Percentiles rank a stretch among this genome's conserved stretches.
Evolutionary conservation across 2,888 invertebrate species (phyloP).

Genomic region (Venustoraphidia nigricollis): DNA sequence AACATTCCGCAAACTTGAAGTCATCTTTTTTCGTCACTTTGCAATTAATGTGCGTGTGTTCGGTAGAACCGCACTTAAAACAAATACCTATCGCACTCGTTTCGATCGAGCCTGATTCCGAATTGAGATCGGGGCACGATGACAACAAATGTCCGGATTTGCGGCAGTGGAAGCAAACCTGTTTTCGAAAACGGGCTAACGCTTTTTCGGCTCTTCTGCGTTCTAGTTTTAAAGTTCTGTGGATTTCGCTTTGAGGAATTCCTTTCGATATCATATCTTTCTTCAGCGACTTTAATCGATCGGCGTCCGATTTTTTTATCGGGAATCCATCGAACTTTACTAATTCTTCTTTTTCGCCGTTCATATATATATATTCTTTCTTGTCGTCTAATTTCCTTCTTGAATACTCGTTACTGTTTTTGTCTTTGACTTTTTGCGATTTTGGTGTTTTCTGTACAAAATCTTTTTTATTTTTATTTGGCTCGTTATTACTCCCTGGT

Average conservation of each 20-base stretch:
- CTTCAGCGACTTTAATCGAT: slow-evolving; percentile 41
- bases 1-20: slow-evolving; percentile 73
- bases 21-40: slow-evolving; percentile 48
- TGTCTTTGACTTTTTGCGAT: slow-evolving; percentile 1
- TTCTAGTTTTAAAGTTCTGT: slow-evolving; percentile 49
- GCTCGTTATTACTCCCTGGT: slow-evolving; percentile 5
- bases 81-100: slow-evolving; percentile 50
- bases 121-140: slow-evolving; percentile 58
- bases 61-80: slow-evolving; percentile 81
- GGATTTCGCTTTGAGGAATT: slow-evolving; percentile 49
- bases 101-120: slow-evolving; percentile 32
- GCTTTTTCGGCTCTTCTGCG: slow-evolving; percentile 57
- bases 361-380: slow-evolving; percentile 25
- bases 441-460: no score
- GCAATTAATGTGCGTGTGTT: slow-evolving; percentile 63
- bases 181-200: slow-evolving; percentile 45
- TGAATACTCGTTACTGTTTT: slow-evolving; percentile 20
- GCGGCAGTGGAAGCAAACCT: slow-evolving; percentile 66
- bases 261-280: slow-evolving; percentile 48
- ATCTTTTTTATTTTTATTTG: no score
- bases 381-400: slow-evolving; percentile 16
- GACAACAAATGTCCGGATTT: slow-evolving; percentile 66
- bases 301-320: slow-evolving; percentile 53
- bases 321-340: slow-evolving; percentile 55
- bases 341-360: slow-evolving; percentile 45